Base-by-base conservation (phyloP, 2,888 invertebrate genomes). In the Steinernema carpocapsae region DNA sequence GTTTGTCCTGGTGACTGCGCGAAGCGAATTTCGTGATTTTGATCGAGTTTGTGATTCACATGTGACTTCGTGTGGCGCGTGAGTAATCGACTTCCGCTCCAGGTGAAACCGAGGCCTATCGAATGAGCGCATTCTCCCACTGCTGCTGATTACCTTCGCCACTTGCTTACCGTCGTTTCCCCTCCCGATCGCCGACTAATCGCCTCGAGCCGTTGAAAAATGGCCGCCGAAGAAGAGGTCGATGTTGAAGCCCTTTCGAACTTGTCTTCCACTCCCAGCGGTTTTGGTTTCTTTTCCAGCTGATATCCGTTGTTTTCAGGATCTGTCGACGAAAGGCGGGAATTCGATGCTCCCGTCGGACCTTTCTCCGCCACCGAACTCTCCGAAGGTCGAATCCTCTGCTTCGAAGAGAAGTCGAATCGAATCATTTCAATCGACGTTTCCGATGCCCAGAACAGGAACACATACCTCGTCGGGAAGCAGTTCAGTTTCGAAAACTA, bases 401-500 rank as follows among this genome's bases (percentile, higher is more conserved):
- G 64, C 32, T 64, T 64, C 37, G 64, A 64, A 26, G 64, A 64
- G 64, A 64, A 64, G 64, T 64, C 64, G 4, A 64, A 64, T 17
- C 64, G 64, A 12, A 26, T 64, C 14, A n/a, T 64, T 26, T 29
- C 64, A 4, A 64, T 64, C 37, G 64, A 29, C 37, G 64, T 37
- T 1, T 32, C 32, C 26, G 64, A 64, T 32, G 64, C 64, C 19
- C 29, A 64, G 64, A 29, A 32, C 17, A 26, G 64, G 17, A 12
- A 29, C 32, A 17, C 26, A 6, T 64, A 64, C 19, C 17, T 64
- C 32, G 64, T 64, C 17, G 64, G 26, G 29, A 64, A 37, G 19
- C 64, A 64, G 37, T 64, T 64, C 64, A 32, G 32, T 32, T 64
- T 64, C n/a, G 64, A 64, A 17, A 64, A 64, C 64, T 64, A 64